Base-by-base conservation (phyloP, 1,140 invertebrate species). In the Atta colombica region DNA sequence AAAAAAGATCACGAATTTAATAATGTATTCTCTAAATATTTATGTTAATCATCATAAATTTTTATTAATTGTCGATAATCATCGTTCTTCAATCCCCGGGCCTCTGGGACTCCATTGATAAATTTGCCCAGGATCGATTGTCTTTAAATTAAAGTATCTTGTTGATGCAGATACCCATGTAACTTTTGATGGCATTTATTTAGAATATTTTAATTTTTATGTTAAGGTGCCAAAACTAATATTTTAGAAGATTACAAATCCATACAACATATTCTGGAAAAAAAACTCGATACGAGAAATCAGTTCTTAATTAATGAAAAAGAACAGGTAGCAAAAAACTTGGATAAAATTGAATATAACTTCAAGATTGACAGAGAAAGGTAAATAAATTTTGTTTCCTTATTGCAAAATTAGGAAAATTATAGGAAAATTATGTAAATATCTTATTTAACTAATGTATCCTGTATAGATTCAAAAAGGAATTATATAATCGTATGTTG, bases 201-300 rank as follows among this genome's bases (percentile, higher is more conserved):
- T 74, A 31, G 7, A 77, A 45, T 39, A 55, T 66, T 55, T 21
- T 68, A 14, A 68, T 21, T 68, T 66, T 58, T 53, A 58, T 86
- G 68, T 89, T 63, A 63, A 95, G 94, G 88, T 65, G 90, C 91
- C 4, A 93, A 91, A 85, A 92, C 93, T 61, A 94, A 93, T 78
- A 75, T 75, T 35, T 77, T 95, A 35, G 91, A 95, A 80, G 91
- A 94, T 85, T 95, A 90, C 80, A 94, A 94, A 85, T 85, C 69
- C 14, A 72, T 21, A 1, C 88, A 91, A 77, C 16, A 49, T 14
- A 14, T 12, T 49, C 75, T 94, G 3, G 55, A 85, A 63, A 61
- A 89, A 51, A 94, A 93, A 77, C 87, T 93, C 0, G 51, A 90
- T 68, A 18, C 18, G 12, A 61, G 69, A 31, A 80, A 91, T 60